Base-by-base conservation (phyloP, 2,888 invertebrate species). In the Coenonympha arcania region DNA sequence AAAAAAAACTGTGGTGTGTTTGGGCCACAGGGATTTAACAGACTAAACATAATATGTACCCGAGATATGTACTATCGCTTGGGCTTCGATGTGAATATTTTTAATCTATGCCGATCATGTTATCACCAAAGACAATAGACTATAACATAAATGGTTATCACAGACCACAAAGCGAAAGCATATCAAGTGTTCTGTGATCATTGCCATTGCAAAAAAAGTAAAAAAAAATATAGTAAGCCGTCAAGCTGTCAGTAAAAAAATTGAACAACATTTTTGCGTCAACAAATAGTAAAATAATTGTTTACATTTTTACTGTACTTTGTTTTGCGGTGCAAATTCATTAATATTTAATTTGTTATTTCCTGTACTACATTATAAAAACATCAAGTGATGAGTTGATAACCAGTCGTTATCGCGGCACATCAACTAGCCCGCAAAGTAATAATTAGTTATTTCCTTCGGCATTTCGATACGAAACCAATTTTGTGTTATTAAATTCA, bases 381-480 rank as follows among this genome's bases (percentile, higher is more conserved):
- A 8, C 6, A 4, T 24, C 1, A 39, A 15, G 9, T 24, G 9
- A n/a, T n/a, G n/a, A n/a, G n/a, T n/a, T 22, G 6, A 9, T 22
- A 37, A 8, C 2, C 1, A 13, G 4, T 3, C 11, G 15, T 8
- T 9, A 24, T 39, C 24, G 39, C 24, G 22, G 22, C 24, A 9
- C 39, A 15, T 22, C 8, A 22, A n/a, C 8, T 15, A n/a, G 30
- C n/a, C n/a, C n/a, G n/a, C n/a, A n/a, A n/a, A 33, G n/a, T 26
- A 26, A n/a, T n/a, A n/a, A 31, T 31, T 31, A 22, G 9, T 49
- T 49, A 49, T 49, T 52, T 40, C 37, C 52, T 42, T 41, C 42
- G 48, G 36, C 37, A 24, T 33, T 47, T 13, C 24, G 18, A 16
- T 33, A 31, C 8, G 40, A 43, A 36, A 33, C 42, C 15, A 45